These are phyloP conservation scores for Calypte anna DNA, from an alignment of 2,113 vertebrate species.

Conservation along the genomic window DNA sequence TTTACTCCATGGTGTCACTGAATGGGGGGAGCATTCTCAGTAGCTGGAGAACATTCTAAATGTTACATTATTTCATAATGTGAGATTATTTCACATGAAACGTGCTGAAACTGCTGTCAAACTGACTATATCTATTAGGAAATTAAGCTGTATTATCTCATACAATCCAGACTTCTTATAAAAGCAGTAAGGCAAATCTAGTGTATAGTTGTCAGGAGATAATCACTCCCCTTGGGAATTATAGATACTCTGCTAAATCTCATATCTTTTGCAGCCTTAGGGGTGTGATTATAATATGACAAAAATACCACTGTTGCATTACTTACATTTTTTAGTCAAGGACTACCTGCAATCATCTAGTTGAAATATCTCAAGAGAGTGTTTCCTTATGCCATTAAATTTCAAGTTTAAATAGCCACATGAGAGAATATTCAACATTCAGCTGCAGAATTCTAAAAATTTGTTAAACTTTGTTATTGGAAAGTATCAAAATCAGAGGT, in stretches of 20 bases:
- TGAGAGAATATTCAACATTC: background rate
- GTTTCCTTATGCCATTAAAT: slow-evolving; percentile 34
- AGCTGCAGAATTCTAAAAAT: background rate
- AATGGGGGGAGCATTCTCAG: background rate
- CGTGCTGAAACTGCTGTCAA: slow-evolving; percentile 70
- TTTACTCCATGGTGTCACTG: background rate
- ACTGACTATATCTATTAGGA: slow-evolving; percentile 66
- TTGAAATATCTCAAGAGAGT: slow-evolving; percentile 14
- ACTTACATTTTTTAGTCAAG: slow-evolving; percentile 28
- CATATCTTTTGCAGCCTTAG: slow-evolving; percentile 40
- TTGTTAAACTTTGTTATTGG: background rate
- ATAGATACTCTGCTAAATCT: slow-evolving; percentile 56
- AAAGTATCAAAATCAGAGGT: background rate
- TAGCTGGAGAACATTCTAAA: slow-evolving; percentile 35
- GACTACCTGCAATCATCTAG: slow-evolving; percentile 18
- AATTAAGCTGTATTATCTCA: slow-evolving; percentile 71
- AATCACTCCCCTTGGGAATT: slow-evolving; percentile 72
- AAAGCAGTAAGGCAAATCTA: slow-evolving; percentile 60
- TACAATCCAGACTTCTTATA: slow-evolving; percentile 65
- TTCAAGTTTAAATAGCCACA: slow-evolving; percentile 33
- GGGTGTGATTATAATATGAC: slow-evolving; percentile 65
- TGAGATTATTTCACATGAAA: slow-evolving; percentile 59
- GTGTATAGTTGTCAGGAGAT: slow-evolving; percentile 62
- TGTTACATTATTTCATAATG: slow-evolving; percentile 32
- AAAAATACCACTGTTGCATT: slow-evolving; percentile 48